Conservation (phyloP, 1,140 invertebrate species). For the Dendrolimus kikuchii region DNA sequence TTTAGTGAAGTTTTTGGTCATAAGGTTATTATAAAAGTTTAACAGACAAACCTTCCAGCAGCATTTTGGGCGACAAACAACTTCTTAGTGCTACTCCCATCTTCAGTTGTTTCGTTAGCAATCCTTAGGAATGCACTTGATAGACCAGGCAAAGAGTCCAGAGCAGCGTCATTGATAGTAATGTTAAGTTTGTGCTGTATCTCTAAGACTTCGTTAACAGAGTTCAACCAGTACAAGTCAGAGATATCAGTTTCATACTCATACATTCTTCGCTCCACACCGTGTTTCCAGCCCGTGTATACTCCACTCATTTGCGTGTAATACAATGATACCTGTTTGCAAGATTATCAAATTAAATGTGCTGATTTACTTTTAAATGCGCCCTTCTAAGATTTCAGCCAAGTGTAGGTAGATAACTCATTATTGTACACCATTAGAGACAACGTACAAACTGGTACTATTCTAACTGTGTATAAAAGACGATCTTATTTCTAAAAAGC, state of each 20-base stretch:
- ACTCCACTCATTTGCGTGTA: conserved; percentile 81
- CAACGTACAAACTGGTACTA: too few relatives aligned
- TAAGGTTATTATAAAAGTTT: neutral
- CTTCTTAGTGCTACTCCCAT: conserved; percentile 48
- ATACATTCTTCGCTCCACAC: conserved; percentile 75
- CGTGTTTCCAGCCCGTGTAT: conserved; percentile 78
- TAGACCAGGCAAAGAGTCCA: conserved; percentile 45
- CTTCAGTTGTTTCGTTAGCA: conserved; percentile 40
- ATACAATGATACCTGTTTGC: conserved; percentile 76
- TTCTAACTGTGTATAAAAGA: too few relatives aligned
- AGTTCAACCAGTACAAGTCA: conserved; percentile 83
- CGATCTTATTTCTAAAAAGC: too few relatives aligned
- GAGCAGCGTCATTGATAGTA: conserved; percentile 34
- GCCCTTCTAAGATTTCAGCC: too few relatives aligned
- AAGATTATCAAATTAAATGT: neutral
- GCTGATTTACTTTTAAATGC: too few relatives aligned
- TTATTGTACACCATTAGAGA: too few relatives aligned
- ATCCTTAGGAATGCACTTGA: conserved; percentile 57
- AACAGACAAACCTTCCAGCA: conserved; percentile 58
- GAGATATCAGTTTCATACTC: conserved; percentile 75
- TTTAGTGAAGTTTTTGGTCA: too few relatives aligned
- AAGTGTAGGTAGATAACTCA: too few relatives aligned
- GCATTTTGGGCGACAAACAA: conserved; percentile 70
- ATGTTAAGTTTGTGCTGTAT: conserved; percentile 61
- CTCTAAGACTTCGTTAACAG: conserved; percentile 85